These are phyloP conservation scores for Neoascia interrupta DNA, from an alignment of 2,888 invertebrate species.

Conservation along the genomic window DNA sequence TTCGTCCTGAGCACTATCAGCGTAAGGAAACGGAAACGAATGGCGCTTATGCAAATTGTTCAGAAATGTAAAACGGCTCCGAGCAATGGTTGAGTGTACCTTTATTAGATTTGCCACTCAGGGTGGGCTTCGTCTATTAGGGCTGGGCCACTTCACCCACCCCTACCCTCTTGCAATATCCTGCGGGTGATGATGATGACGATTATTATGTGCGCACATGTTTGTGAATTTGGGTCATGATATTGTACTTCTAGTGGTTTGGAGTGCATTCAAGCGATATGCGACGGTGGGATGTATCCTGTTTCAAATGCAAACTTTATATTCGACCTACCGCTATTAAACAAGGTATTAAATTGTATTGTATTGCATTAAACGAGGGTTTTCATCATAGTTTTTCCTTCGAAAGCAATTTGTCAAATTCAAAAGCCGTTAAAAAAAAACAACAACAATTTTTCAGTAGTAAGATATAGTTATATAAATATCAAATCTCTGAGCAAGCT, in stretches of 20 bases:
- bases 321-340: slow-evolving; percentile 48
- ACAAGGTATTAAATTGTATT: too few relatives aligned
- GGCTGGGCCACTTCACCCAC: too few relatives aligned
- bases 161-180: slow-evolving; percentile 8
- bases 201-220: slow-evolving; percentile 24
- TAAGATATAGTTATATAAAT: too few relatives aligned
- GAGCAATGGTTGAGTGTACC: slow-evolving; percentile 37
- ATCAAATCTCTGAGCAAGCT: too few relatives aligned
- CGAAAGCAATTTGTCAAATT: too few relatives aligned
- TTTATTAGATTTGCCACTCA: slow-evolving; percentile 49
- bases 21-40: slow-evolving; percentile 33
- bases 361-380: too few relatives aligned
- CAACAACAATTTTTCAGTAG: too few relatives aligned
- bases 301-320: slow-evolving; percentile 25
- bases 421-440: too few relatives aligned
- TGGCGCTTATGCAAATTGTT: slow-evolving; percentile 43
- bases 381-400: too few relatives aligned
- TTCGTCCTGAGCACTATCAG: slow-evolving; percentile 6
- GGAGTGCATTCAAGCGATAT: slow-evolving; percentile 1
- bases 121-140: slow-evolving; percentile 17
- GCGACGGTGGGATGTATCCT: slow-evolving; percentile 8
- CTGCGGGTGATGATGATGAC: slow-evolving; percentile 14
- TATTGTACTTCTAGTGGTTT: not conserved
- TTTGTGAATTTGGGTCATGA: slow-evolving; percentile 46
- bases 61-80: slow-evolving; percentile 30